A percentile compares a stretch with the other conserved stretches of the same genome.
These are phyloP conservation scores for Brenthis daphne DNA, from an alignment of 2,888 invertebrate species.

Conservation along the genomic window DNA sequence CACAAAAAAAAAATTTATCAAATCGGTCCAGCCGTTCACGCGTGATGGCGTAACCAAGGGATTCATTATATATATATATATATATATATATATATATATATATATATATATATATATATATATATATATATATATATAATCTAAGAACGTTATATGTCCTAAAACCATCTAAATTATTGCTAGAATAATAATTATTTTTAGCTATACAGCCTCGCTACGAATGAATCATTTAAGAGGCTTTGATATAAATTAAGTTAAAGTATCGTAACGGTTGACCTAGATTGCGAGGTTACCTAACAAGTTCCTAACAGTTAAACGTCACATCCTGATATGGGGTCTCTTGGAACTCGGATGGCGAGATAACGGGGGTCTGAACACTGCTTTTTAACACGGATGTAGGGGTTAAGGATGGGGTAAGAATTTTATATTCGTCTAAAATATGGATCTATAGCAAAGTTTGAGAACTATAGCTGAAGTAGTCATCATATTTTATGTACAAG, in stretches of 20 bases:
- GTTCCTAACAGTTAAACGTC: slow-evolving; percentile 62
- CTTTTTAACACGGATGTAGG: slow-evolving; percentile 49
- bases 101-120: too few relatives aligned
- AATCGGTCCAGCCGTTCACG: too few relatives aligned
- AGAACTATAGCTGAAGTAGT: too few relatives aligned
- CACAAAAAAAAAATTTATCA: too few relatives aligned
- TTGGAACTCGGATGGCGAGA: slow-evolving; percentile 68
- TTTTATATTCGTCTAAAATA: neutral
- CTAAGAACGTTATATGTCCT: too few relatives aligned
- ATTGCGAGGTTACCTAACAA: slow-evolving; percentile 57
- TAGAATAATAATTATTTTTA: neutral
- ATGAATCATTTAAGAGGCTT: slow-evolving; percentile 40
- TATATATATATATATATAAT: too few relatives aligned
- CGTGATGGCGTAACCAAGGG: too few relatives aligned
- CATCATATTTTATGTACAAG: too few relatives aligned
- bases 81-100: too few relatives aligned
- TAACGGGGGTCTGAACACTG: slow-evolving; percentile 65
- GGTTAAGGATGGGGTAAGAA: slow-evolving; percentile 25
- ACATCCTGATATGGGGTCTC: slow-evolving; percentile 70
- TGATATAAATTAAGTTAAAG: slow-evolving; percentile 51
- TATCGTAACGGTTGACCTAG: slow-evolving; percentile 74
- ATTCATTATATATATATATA: too few relatives aligned
- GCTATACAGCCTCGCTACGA: slow-evolving; percentile 1
- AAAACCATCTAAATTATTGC: neutral
- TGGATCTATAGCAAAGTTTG: neutral